Percentiles rank a stretch among this genome's conserved stretches.
Conservation (phyloP, 2,113 vertebrate genomes). For the Mustela lutreola region DNA sequence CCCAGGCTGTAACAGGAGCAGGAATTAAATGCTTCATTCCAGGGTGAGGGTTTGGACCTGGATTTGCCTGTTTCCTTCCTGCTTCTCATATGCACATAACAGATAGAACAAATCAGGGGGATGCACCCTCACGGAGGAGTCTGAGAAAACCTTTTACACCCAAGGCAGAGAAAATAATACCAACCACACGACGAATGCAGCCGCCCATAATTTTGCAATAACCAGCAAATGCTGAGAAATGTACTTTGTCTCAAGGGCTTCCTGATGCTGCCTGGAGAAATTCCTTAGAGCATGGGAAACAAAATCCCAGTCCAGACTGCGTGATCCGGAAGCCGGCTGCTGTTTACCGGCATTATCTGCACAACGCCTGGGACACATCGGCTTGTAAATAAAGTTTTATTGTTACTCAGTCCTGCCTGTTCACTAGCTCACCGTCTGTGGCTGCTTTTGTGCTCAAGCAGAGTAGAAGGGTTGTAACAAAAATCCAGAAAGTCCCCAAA, state of each 20-base stretch:
- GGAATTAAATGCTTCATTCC: neutral
- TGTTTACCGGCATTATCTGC: fast-evolving
- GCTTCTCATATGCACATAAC: neutral
- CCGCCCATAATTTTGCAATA: neutral
- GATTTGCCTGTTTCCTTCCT: neutral
- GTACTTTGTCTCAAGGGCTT: neutral
- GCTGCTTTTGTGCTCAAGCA: neutral
- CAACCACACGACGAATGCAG: neutral
- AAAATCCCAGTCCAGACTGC: neutral
- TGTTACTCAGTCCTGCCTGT: neutral
- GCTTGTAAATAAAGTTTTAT: neutral
- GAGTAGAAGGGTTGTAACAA: neutral
- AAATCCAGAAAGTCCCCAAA: neutral
- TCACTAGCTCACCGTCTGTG: neutral
- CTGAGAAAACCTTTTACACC: constrained; percentile 23
- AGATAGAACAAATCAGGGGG: neutral
- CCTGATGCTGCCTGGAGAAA: neutral
- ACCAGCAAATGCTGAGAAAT: neutral
- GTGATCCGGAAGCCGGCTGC: fast-evolving
- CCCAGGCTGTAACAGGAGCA: neutral
- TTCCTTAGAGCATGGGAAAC: neutral
- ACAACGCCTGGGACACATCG: neutral
- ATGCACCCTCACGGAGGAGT: neutral
- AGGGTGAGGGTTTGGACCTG: neutral
- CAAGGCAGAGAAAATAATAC: constrained; percentile 3